Evolutionary conservation across 2,113 vertebrate genomes (phyloP).

Genomic region (Noturus placidus): DNA sequence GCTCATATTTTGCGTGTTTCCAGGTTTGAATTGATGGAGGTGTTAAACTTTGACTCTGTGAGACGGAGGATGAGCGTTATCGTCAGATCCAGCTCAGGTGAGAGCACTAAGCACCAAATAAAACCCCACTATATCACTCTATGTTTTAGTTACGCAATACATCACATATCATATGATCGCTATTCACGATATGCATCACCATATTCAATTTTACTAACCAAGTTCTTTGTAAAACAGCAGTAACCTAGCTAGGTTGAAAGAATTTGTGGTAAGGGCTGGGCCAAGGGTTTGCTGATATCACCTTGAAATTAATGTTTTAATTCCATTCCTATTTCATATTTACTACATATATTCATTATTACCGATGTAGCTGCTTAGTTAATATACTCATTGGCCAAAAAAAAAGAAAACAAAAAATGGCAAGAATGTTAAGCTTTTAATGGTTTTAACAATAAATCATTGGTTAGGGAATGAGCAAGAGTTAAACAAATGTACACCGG

Average conservation of each 20-base stretch:
- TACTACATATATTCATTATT: not conserved
- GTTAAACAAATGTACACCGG: no score
- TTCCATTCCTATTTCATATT: not conserved
- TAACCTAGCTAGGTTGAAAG: not conserved
- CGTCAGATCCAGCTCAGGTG: slow-evolving; percentile 82
- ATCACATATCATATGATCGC: not conserved
- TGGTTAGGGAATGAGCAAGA: no score
- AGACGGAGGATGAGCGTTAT: slow-evolving; percentile 96
- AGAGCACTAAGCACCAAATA: not conserved
- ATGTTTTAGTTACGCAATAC: not conserved
- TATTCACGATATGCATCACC: not conserved
- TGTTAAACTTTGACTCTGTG: slow-evolving; percentile 93
- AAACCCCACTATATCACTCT: not conserved
- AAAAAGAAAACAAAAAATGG: no score
- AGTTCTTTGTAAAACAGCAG: not conserved
- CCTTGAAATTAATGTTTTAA: not conserved
- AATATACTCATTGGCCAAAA: no score
- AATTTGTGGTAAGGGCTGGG: not conserved
- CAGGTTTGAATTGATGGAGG: slow-evolving; percentile 90
- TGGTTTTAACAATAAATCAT: no score
- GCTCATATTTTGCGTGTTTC: slow-evolving; percentile 3
- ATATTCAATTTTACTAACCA: not conserved
- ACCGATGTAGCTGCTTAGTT: not conserved
- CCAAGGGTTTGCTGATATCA: not conserved
- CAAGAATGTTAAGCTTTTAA: no score